Percentiles rank a stretch among this genome's conserved stretches.
Conservation (phyloP, 2,888 invertebrate genomes). For the Melieria picta region DNA sequence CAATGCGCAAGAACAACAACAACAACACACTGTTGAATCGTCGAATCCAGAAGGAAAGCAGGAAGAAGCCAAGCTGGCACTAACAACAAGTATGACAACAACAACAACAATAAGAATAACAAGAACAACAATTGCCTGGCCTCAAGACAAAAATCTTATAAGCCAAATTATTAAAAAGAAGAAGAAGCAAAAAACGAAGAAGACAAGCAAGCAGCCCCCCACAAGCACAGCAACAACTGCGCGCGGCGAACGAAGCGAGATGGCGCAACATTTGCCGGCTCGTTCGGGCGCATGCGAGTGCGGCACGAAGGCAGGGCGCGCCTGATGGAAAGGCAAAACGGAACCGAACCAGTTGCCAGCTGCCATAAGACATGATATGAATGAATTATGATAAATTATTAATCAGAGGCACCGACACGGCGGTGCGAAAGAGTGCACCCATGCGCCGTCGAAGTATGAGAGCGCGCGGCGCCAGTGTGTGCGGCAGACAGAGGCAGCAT, state of each 20-base stretch:
- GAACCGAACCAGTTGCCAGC: slow-evolving; percentile 21
- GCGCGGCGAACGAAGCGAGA: slow-evolving; percentile 38
- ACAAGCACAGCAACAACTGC: slow-evolving; percentile 40
- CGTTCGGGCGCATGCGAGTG: background rate
- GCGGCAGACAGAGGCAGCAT: slow-evolving; percentile 49
- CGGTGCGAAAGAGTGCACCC: slow-evolving; percentile 22
- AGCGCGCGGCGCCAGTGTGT: slow-evolving; percentile 36
- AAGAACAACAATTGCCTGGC: slow-evolving; percentile 12
- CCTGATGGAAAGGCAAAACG: slow-evolving; percentile 30
- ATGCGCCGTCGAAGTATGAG: background rate
- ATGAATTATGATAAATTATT: slow-evolving; percentile 65
- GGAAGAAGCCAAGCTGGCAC: background rate
- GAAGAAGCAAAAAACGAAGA: slow-evolving; percentile 34
- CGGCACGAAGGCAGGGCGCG: slow-evolving; percentile 21
- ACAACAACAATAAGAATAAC: background rate
- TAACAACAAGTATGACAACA: background rate
- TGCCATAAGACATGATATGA: slow-evolving; percentile 46
- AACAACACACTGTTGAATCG: background rate
- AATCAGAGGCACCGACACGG: slow-evolving; percentile 44
- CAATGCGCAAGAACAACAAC: slow-evolving; percentile 9
- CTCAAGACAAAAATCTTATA: slow-evolving; percentile 35
- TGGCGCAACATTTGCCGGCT: background rate
- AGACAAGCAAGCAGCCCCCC: slow-evolving; percentile 42
- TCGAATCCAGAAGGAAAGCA: background rate
- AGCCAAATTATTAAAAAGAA: slow-evolving; percentile 34